Evolutionary conservation across 2,113 vertebrate species (phyloP).

Genomic region (Atractosteus spatula): DNA sequence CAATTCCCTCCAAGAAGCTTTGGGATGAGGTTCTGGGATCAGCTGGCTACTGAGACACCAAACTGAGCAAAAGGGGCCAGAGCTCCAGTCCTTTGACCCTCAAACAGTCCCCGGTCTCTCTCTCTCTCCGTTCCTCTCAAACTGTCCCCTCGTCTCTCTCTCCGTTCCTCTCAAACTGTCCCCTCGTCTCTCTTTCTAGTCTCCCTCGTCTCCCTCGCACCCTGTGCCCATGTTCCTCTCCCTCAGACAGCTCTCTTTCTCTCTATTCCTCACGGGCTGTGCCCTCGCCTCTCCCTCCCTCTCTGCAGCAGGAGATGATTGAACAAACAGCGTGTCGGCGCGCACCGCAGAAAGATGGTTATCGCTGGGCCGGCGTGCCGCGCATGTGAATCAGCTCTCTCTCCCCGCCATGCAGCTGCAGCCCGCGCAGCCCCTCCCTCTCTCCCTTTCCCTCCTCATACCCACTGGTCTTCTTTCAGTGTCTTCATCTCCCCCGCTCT

Average conservation of each 20-base stretch:
- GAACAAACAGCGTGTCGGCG: slow-evolving; percentile 52
- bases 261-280: not conserved
- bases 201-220: too few relatives aligned
- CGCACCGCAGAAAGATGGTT: slow-evolving; percentile 62
- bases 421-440: not conserved
- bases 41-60: too few relatives aligned
- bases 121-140: not conserved
- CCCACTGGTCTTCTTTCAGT: too few relatives aligned
- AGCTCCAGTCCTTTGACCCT: slow-evolving; percentile 41
- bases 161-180: too few relatives aligned
- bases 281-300: slow-evolving; percentile 28
- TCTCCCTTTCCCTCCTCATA: slow-evolving; percentile 2
- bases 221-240: too few relatives aligned
- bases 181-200: too few relatives aligned
- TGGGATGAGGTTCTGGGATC: too few relatives aligned
- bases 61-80: too few relatives aligned
- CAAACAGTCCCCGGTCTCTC: slow-evolving; percentile 15
- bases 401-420: not conserved
- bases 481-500: too few relatives aligned
- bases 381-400: slow-evolving; percentile 54
- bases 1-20: slow-evolving; percentile 32
- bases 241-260: not conserved
- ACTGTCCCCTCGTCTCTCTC: too few relatives aligned
- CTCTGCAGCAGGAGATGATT: slow-evolving; percentile 66
- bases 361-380: slow-evolving; percentile 56